Evolutionary conservation across 1,140 invertebrate species (phyloP).

Genomic region (Drosophila sucinea): DNA sequence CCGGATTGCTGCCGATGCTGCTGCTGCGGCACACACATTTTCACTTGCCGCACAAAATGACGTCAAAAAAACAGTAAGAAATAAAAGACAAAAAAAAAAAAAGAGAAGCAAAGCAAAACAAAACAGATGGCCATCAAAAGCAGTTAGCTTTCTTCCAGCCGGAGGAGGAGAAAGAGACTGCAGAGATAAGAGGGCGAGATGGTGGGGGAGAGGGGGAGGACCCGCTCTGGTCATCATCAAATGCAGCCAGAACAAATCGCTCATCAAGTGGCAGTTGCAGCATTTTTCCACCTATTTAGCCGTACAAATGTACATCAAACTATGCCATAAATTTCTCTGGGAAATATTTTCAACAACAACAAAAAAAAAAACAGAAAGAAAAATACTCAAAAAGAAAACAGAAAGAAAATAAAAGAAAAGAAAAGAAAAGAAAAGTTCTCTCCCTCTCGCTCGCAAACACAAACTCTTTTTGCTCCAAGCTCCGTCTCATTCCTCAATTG

Average conservation of each 20-base stretch:
- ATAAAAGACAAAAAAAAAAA: conserved; percentile 18
- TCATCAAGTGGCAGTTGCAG: conserved; percentile 12
- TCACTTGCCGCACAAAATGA: conserved; percentile 77
- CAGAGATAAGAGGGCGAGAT: neutral
- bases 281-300: conserved; percentile 36
- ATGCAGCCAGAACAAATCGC: conserved; percentile 53
- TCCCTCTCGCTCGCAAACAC: neutral
- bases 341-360: conserved; percentile 57
- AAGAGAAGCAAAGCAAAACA: conserved; percentile 37
- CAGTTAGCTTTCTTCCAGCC: conserved; percentile 48
- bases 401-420: conserved; percentile 31
- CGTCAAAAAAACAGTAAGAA: conserved; percentile 48
- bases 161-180: neutral
- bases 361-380: conserved; percentile 25
- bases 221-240: conserved; percentile 24
- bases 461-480: neutral
- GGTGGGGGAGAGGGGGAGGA: neutral
- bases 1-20: conserved; percentile 54
- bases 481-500: conserved; percentile 17
- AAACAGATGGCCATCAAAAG: conserved; percentile 62
- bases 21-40: conserved; percentile 69
- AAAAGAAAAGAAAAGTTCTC: conserved; percentile 63
- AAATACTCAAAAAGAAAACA: conserved; percentile 16
- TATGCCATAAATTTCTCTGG: conserved; percentile 73
- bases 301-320: conserved; percentile 47